Conservation (phyloP, 2,797 vertebrate genomes). For the Amblyopsis hoosieri region DNA sequence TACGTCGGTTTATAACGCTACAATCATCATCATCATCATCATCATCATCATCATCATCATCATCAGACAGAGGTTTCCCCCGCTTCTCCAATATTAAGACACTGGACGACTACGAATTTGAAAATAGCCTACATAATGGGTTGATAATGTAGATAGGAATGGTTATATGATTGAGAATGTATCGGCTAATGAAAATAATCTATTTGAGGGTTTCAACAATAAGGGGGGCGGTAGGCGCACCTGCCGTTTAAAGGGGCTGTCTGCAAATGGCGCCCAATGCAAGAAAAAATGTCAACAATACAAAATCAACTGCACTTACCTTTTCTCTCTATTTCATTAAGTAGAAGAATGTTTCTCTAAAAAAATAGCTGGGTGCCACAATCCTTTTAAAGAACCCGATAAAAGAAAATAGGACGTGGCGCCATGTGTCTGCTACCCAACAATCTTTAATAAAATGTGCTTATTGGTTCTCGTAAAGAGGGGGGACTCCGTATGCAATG, state of each 20-base stretch:
- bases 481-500: constrained; percentile 62
- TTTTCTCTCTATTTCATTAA: constrained; percentile 40
- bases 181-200: background rate
- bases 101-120: too few relatives aligned
- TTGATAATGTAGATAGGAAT: background rate
- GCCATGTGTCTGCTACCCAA: constrained; percentile 43
- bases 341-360: constrained; percentile 15
- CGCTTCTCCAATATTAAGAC: too few relatives aligned
- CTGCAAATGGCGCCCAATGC: constrained; percentile 80
- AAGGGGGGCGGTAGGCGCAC: constrained; percentile 47
- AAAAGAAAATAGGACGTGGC: constrained; percentile 30
- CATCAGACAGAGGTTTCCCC: too few relatives aligned
- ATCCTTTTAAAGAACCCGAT: constrained; percentile 23
- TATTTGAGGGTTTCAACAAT: constrained; percentile 19
- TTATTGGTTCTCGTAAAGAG: constrained; percentile 53
- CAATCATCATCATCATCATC: too few relatives aligned
- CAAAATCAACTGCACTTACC: constrained; percentile 56
- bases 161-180: background rate
- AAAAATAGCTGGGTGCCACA: constrained; percentile 18
- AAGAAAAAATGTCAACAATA: constrained; percentile 67
- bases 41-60: too few relatives aligned
- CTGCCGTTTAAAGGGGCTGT: constrained; percentile 51
- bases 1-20: too few relatives aligned
- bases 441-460: constrained; percentile 63
- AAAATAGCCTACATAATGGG: background rate